Base-by-base conservation (phyloP, 2,797 vertebrate species). In the Typhlichthys eigenmanni region DNA sequence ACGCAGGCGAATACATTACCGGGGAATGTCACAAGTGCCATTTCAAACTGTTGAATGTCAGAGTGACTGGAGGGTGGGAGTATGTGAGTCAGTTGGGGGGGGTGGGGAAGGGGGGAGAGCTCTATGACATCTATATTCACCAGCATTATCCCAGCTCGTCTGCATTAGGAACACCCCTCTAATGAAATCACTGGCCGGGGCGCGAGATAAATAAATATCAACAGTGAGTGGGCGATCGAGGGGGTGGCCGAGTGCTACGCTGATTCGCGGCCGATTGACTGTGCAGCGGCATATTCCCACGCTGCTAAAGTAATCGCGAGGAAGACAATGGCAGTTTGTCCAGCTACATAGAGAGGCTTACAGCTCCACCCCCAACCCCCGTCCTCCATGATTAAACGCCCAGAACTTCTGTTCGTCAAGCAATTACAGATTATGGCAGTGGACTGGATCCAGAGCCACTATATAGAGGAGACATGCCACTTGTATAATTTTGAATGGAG, bases 21-120 rank as follows among this genome's bases (percentile, higher is more conserved):
- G 66, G 73, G 78, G 87, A 86, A 87, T 85, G 87, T 87, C 88
- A 81, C 71, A 81, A 82, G 78, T 79, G 80, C 78, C 86, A 87
- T 88, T 85, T 83, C 70, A 65, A 71, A 74, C 69, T 57, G 75
- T 77, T 81, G 88, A 87, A 89, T 88, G 87, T 88, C 83, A 87
- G 71, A 3, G 46, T 56, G 78, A 74, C 78, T 69, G 77, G 70
- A 58, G 77, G 79, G 81, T 19, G 19, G 24, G 1, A 17, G 51
- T 12, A 14, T 12, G 51, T 12, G 17, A 24, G 8, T 12, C 10
- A 11, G 17, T 19, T 17, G 24, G n/a, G 24, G 17, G 4, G 16
- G 24, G 11, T 4, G 14, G 24, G 14, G 29, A 24, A 32, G 29
- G 13, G 19, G 13, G 24, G 8, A 17, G 48, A 3, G 71, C 71